Conservation (phyloP, 2,113 vertebrate genomes). For the Himantopus leucocephalus region DNA sequence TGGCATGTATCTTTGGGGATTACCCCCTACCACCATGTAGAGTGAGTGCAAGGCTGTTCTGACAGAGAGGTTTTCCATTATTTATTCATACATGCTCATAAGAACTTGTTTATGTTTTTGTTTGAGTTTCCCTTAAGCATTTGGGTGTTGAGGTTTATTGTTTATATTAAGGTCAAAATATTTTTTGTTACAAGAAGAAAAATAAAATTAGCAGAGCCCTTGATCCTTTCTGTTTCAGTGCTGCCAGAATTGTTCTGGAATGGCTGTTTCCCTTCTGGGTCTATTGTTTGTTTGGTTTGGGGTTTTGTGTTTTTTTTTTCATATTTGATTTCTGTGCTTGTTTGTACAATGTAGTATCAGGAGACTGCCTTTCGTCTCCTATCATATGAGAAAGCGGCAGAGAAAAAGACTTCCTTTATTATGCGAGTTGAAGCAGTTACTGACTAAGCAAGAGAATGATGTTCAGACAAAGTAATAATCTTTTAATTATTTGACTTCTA, state of each 20-base stretch:
- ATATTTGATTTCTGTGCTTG: constrained; percentile 49
- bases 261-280: background rate
- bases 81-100: background rate
- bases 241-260: background rate
- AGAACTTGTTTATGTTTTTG: background rate
- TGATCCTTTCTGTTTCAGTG: background rate
- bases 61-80: background rate
- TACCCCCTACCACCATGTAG: background rate
- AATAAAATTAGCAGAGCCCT: background rate
- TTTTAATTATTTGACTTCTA: constrained; percentile 47
- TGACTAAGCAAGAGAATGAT: background rate
- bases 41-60: background rate
- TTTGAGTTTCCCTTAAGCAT: background rate
- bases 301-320: background rate
- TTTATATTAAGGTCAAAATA: background rate
- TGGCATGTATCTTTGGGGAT: background rate
- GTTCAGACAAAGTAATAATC: constrained; percentile 12
- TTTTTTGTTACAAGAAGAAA: background rate
- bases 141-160: background rate
- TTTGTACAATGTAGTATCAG: constrained; percentile 52
- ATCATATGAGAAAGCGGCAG: background rate
- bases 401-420: constrained; percentile 52
- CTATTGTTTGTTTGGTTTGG: background rate
- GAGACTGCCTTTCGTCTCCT: constrained; percentile 12
- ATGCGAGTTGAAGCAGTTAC: constrained; percentile 1